Evolutionary conservation across 2,888 invertebrate species (phyloP), one percentile per base, ranked within the genome.

Genomic region (Deilephila elpenor): DNA sequence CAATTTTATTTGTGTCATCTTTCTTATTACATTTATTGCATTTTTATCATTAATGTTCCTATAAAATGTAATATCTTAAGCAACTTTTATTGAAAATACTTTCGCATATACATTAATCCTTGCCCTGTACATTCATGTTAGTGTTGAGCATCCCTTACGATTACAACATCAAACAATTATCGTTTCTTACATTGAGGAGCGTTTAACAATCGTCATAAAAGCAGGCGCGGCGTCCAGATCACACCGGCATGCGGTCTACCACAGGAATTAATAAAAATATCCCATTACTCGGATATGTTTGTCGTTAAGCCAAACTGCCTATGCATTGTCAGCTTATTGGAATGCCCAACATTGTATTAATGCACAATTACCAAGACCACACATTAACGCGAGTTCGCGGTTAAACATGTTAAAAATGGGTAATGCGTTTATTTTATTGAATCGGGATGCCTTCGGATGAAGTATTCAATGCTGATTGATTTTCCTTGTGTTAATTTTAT

Each of bases 281-380:
- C 59, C 72, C 72, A 73, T 73, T 73, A 78, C 72, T 84, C 82
- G 80, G 85, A 85, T 78, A 85, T 82, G 78, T 77, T 44, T 76
- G 82, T 88, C 90, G 90, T 92, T 91, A 92, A 89, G 83, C 80
- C 82, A 84, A 85, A 87, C 85, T 82, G 84, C 85, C 89, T 89
- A 91, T 88, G 87, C 84, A 86, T 88, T 89, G 89, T 89, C 82
- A 80, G 82, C 80, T 80, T 79, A 83, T 84, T 82, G 84, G 83
- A 84, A 87, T 86, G 82, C 82, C 79, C 80, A 81, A 79, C 82
- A 81, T 83, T 73, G 72, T 81, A 77, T 79, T 83, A 77, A 81
- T 78, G 78, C 74, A 78, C 79, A 83, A 84, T 85, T 80, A 82
- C 72, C 73, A 74, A 73, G 73, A 82, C 83, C 84, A 74, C 82